A percentile compares a stretch with the other conserved stretches of the same genome.
Conservation (phyloP, 2,888 invertebrate genomes). For the Cerastoderma edule region DNA sequence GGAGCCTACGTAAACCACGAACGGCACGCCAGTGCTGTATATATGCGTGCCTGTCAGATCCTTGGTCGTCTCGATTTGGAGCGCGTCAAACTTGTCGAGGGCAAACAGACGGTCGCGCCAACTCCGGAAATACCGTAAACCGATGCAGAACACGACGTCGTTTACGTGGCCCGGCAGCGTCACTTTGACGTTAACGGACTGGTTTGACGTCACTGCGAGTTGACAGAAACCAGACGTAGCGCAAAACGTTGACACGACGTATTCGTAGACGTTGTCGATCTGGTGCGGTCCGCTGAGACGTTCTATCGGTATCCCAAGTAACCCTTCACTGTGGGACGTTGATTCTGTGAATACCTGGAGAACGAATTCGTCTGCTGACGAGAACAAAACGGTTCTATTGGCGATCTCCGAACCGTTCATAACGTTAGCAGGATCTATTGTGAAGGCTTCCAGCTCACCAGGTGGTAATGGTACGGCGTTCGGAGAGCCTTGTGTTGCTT, state of each 20-base stretch:
- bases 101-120: slow-evolving; percentile 17
- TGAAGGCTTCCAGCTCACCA: neutral
- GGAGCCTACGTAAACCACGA: slow-evolving; percentile 47
- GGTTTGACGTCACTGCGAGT: slow-evolving; percentile 37
- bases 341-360: slow-evolving; percentile 43
- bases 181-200: slow-evolving; percentile 10
- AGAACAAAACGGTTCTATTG: slow-evolving; percentile 40
- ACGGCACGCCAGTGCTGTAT: slow-evolving; percentile 34
- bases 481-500: neutral
- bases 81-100: slow-evolving; percentile 35
- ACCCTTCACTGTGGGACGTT: slow-evolving; percentile 27
- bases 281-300: slow-evolving; percentile 5
- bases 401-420: slow-evolving; percentile 46
- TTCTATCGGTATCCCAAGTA: slow-evolving; percentile 43
- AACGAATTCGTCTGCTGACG: slow-evolving; percentile 14
- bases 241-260: slow-evolving; percentile 48
- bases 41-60: slow-evolving; percentile 51
- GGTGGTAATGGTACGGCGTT: neutral
- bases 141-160: slow-evolving; percentile 31
- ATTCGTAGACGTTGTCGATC: slow-evolving; percentile 28
- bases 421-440: neutral
- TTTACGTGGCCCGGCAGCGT: slow-evolving; percentile 2
- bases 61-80: slow-evolving; percentile 40
- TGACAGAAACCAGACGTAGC: slow-evolving; percentile 51
- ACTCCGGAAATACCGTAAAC: slow-evolving; percentile 21